Conservation (phyloP, 1,140 invertebrate species). For the Drosophila nannoptera region DNA sequence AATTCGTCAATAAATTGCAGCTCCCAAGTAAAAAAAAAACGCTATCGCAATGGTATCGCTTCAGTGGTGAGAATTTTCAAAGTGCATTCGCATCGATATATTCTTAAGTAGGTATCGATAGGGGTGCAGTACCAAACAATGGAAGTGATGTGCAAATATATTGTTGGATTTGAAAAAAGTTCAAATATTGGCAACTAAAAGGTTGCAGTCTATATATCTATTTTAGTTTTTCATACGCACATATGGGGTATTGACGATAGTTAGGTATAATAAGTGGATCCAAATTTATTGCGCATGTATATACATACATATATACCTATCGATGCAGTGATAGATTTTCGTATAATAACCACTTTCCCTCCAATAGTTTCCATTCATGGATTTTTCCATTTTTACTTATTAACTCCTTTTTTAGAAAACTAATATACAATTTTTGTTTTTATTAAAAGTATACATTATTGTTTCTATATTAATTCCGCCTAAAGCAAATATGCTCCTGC, state of each 20-base stretch:
- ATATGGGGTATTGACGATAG: background rate
- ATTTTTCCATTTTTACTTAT: background rate
- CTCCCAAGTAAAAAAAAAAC: conserved; percentile 15
- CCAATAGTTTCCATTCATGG: conserved; percentile 9
- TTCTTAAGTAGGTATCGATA: background rate
- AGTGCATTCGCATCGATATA: conserved; percentile 16
- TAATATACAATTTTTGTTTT: conserved; percentile 3
- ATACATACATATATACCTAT: background rate
- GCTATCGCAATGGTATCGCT: conserved; percentile 26
- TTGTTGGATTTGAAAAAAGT: background rate
- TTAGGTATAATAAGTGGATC: background rate
- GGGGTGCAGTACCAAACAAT: background rate
- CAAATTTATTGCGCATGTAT: background rate
- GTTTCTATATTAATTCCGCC: conserved; percentile 7
- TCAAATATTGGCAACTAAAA: too few relatives aligned
- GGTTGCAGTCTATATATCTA: background rate
- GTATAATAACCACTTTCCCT: conserved; percentile 19
- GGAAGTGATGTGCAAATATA: background rate
- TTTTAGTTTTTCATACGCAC: background rate
- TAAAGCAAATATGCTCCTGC: conserved; percentile 5
- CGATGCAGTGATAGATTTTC: background rate
- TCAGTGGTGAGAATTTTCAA: conserved; percentile 9
- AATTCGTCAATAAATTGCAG: conserved; percentile 28
- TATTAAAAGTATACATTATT: conserved; percentile 12
- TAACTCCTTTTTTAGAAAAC: background rate